Base-by-base conservation (phyloP, 1,140 invertebrate species). In the Drosophila micromelanica region DNA sequence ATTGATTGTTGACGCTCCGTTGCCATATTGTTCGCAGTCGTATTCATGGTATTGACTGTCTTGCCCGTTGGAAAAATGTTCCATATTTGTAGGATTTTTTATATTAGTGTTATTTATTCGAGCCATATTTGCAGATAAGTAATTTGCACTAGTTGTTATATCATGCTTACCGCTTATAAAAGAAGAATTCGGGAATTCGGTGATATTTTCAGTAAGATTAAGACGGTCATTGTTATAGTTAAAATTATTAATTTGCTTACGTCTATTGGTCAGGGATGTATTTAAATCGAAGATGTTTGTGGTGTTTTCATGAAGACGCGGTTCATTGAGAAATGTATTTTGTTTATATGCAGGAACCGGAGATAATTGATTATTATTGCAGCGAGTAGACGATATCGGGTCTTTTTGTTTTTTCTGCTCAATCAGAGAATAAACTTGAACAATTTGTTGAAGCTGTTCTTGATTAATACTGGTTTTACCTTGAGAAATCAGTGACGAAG, bases 401-500 rank as follows among this genome's bases (percentile, higher is more conserved):
- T 80, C 69, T 7, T 51, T 27, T 3, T 61, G 73, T 45, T 90
- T 87, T 37, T 91, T 91, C 9, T 90, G 71, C 45, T 91, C 76
- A 46, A 91, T 80, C 11, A 79, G 13, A 0, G 67, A 76, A 37
- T 91, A 90, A 3, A 89, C 80, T 52, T 86, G 76, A 49, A 91
- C 67, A 6, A 91, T 80, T 67, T 91, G 76, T 27, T 91, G 70
- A 7, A 91, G 57, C 35, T 91, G 80, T 11, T 85, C 78, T 12
- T 74, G 64, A 15, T 84, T 77, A 17, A 91, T 75, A 11, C 76
- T 75, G 1, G 90, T 90, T 67, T 91, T 91, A 4, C 90, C 90
- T 54, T 91, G 90, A 7, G 90, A 91, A 0, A 82, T 65, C 5
- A 91, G 35, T 5, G 82, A 75, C 1, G 77, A 73, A 40, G 80